Evolutionary conservation across 2,797 vertebrate species (phyloP).

Genomic region (Sebastes cheni): DNA sequence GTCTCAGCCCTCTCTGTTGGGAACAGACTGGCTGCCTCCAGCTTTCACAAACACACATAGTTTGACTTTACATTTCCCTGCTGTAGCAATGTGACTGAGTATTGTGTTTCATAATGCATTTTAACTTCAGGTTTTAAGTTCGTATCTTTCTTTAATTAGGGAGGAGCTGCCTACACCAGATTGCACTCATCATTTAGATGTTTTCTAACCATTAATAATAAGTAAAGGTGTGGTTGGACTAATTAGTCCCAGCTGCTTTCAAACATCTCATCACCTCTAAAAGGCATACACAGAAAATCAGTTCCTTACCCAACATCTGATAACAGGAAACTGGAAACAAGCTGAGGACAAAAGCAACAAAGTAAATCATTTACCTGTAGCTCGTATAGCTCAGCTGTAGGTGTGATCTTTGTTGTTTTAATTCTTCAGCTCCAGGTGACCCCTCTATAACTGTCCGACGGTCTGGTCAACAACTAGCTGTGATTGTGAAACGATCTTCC

Average conservation of each 20-base stretch:
- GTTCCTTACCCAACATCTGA: not conserved
- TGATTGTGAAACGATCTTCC: fast-evolving
- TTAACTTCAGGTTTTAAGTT: not conserved
- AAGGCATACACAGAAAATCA: not conserved
- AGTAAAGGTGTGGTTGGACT: not conserved
- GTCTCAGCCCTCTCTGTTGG: not conserved
- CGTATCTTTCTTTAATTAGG: not conserved
- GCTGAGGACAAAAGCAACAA: not conserved
- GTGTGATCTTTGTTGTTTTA: not conserved
- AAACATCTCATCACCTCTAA: not conserved
- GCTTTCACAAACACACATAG: not conserved
- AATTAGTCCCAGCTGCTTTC: not conserved
- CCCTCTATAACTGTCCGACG: fast-evolving
- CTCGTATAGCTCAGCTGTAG: not conserved
- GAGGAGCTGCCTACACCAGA: no score
- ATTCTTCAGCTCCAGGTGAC: not conserved
- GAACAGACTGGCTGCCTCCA: no score
- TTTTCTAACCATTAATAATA: not conserved
- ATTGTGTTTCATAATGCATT: not conserved
- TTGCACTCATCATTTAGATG: fast-evolving
- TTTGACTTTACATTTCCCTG: slow-evolving; percentile 36
- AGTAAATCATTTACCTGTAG: slow-evolving; percentile 15
- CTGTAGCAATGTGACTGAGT: not conserved
- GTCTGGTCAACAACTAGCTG: not conserved
- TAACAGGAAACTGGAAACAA: not conserved